Conservation (phyloP, 2,113 vertebrate genomes). For the Vireo altiloquus region DNA sequence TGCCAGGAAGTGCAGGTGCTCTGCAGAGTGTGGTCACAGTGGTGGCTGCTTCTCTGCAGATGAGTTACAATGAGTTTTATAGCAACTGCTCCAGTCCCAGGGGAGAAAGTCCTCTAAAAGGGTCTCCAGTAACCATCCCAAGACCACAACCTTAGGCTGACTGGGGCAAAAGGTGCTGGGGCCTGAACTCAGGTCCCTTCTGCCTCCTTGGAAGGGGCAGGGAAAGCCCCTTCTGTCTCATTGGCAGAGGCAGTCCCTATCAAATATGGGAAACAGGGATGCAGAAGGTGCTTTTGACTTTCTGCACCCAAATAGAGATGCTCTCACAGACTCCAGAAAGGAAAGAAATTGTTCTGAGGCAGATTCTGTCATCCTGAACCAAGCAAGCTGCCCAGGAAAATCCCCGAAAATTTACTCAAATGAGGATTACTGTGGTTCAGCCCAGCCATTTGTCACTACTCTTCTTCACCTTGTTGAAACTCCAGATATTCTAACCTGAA, state of each 20-base stretch:
- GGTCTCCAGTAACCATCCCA: background rate
- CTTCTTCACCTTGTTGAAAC: background rate
- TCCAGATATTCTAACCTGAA: background rate
- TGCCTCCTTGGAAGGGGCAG: background rate
- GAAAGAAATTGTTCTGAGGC: background rate
- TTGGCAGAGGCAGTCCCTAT: background rate
- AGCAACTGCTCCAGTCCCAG: background rate
- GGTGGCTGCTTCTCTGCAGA: background rate
- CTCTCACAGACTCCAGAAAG: background rate
- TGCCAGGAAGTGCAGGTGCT: background rate
- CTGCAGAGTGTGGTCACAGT: background rate
- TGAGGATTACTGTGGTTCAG: background rate
- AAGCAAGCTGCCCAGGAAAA: background rate
- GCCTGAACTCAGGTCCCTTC: background rate
- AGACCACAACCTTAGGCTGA: background rate
- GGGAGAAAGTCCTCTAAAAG: background rate
- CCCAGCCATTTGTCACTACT: background rate
- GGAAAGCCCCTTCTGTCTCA: rapidly evolving
- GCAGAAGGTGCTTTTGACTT: background rate
- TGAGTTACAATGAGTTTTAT: background rate
- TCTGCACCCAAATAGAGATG: background rate
- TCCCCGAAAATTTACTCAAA: background rate
- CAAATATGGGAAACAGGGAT: rapidly evolving
- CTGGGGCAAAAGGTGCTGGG: background rate
- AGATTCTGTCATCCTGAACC: background rate